phyloP scores from a whole-genome alignment of 1,140 invertebrate genomes.

The Drosophila nigrodunni region DNA sequence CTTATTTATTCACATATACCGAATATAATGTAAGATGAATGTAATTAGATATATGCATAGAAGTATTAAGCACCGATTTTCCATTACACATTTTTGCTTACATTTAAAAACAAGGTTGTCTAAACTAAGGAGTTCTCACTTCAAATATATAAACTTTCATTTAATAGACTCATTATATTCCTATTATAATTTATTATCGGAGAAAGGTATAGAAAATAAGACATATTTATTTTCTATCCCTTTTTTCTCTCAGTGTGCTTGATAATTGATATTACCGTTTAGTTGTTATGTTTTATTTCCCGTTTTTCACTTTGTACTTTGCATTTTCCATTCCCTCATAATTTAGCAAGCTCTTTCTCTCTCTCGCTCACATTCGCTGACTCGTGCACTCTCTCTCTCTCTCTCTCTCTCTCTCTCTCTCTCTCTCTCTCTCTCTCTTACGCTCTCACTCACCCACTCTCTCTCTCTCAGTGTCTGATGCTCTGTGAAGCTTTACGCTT shows the following conservation, averaged over 20 bases:
- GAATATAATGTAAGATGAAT: too few species aligned
- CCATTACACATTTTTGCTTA: too few species aligned
- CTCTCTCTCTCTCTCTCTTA: background rate
- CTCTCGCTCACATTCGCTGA: background rate
- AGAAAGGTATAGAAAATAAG: too few species aligned
- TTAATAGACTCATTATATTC: background rate
- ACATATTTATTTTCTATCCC: background rate
- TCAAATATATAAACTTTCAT: background rate
- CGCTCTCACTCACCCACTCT: background rate
- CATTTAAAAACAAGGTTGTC: too few species aligned
- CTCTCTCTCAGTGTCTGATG: background rate
- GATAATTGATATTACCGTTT: slow-evolving; percentile 31
- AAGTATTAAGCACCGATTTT: too few species aligned
- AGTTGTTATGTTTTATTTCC: background rate
- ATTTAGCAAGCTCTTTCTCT: background rate
- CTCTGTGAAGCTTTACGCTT: background rate
- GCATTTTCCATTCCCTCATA: background rate
- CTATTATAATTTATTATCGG: background rate
- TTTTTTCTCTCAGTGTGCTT: slow-evolving; percentile 10
- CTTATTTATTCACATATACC: too few species aligned
- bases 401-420: background rate
- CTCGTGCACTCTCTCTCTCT: background rate
- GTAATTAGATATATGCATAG: too few species aligned
- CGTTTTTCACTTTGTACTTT: background rate
- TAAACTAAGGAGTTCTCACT: too few species aligned